Conservation (phyloP, 2,113 vertebrate species). For the Anolis carolinensis region DNA sequence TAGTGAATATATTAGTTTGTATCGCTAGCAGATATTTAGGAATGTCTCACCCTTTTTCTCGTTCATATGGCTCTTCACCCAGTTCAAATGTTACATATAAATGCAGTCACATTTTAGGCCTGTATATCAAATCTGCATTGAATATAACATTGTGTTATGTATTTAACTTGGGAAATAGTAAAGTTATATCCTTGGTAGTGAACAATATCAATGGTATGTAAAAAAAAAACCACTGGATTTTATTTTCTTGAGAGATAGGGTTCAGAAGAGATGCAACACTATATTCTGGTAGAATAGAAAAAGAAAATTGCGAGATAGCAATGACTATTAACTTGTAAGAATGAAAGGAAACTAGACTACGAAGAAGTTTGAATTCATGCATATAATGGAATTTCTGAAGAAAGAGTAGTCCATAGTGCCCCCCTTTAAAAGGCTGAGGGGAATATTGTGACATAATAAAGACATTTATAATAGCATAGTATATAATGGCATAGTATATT, state of each 20-base stretch:
- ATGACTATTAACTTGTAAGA: background rate
- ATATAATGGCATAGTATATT: background rate
- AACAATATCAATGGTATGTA: background rate
- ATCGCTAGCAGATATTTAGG: background rate
- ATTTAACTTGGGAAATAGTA: background rate
- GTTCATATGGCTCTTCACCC: background rate
- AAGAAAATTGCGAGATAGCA: background rate
- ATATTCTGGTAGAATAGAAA: background rate
- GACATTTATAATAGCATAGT: background rate
- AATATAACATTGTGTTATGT: background rate
- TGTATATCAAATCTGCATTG: background rate
- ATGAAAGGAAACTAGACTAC: background rate
- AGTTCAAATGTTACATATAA: background rate
- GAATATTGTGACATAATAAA: too few species aligned
- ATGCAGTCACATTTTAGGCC: background rate
- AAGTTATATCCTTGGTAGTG: background rate
- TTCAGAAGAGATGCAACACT: background rate
- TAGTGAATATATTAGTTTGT: too few species aligned
- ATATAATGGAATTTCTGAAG: background rate
- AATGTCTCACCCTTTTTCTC: background rate
- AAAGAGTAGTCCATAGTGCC: background rate
- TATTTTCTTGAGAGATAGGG: background rate
- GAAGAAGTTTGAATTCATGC: background rate
- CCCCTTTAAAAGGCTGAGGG: background rate
- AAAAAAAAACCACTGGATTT: slow-evolving; percentile 5